Evolutionary conservation across 2,113 vertebrate species (phyloP).

Genomic region (Dromiciops gliroides): DNA sequence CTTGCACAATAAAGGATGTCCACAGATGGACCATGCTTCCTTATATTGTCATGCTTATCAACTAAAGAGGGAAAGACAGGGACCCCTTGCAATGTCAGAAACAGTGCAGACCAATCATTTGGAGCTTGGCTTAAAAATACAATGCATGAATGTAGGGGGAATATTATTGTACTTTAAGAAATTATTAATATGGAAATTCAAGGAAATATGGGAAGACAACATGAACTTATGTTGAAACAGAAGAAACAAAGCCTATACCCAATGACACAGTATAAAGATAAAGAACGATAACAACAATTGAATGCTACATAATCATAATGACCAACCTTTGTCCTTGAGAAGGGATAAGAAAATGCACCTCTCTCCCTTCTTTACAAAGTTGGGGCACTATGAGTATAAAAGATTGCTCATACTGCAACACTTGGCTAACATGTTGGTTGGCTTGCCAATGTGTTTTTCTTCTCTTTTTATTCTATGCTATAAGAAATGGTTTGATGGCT

Average conservation of each 20-base stretch:
- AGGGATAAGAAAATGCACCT: not conserved
- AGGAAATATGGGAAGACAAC: not conserved
- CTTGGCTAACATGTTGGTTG: not conserved
- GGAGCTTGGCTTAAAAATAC: not conserved
- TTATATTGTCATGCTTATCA: not conserved
- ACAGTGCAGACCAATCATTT: not conserved
- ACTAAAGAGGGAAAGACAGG: not conserved
- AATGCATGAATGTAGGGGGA: not conserved
- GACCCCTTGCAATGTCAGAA: not conserved
- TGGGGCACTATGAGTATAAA: not conserved
- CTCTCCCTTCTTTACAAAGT: not conserved
- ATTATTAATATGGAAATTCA: not conserved
- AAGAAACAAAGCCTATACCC: not conserved
- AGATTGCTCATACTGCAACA: not conserved
- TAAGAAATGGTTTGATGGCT: not conserved
- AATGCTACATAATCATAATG: not conserved
- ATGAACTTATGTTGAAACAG: not conserved
- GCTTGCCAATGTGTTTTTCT: not conserved
- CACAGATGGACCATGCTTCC: conserved; percentile 21
- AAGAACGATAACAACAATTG: not conserved
- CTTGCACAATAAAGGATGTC: conserved; percentile 9
- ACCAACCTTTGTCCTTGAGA: not conserved
- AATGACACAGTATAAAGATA: not conserved
- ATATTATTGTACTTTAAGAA: not conserved
- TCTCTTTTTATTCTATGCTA: not conserved